These are phyloP conservation scores for Synanthedon tipuliformis DNA, from an alignment of 2,888 invertebrate genomes.

Conservation along the genomic window DNA sequence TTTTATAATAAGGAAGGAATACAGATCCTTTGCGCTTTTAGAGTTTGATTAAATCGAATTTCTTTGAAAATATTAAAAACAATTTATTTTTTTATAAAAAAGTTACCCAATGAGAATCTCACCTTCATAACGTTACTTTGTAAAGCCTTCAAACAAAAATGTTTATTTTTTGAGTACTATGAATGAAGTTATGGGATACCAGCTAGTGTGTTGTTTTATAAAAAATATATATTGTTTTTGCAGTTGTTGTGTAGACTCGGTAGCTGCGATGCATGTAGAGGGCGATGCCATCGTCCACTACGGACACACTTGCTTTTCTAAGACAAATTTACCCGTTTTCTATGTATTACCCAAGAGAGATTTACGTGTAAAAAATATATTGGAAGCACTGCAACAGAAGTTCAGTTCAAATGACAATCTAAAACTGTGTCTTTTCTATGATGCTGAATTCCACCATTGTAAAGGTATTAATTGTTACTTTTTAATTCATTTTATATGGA, in stretches of 20 bases:
- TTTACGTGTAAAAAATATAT: slow-evolving; percentile 58
- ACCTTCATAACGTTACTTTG: too few species aligned
- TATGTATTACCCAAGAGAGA: slow-evolving; percentile 76
- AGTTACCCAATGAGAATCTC: too few species aligned
- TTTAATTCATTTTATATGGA: too few species aligned
- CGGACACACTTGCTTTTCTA: slow-evolving; percentile 89
- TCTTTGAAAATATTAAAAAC: too few species aligned
- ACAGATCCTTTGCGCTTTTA: too few species aligned
- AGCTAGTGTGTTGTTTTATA: too few species aligned
- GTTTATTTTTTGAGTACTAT: too few species aligned
- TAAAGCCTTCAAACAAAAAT: too few species aligned
- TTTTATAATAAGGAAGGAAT: too few species aligned
- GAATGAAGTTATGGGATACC: too few species aligned
- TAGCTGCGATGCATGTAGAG: slow-evolving; percentile 88
- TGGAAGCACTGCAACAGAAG: slow-evolving; percentile 18
- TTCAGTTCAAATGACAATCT: slow-evolving; percentile 31
- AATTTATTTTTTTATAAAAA: too few species aligned
- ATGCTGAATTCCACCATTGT: slow-evolving; percentile 74
- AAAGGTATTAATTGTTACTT: slow-evolving; percentile 45
- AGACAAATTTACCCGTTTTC: slow-evolving; percentile 79
- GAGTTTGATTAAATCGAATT: too few species aligned
- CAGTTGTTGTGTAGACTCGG: slow-evolving; percentile 91
- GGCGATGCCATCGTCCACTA: slow-evolving; percentile 92
- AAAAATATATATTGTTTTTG: slow-evolving; percentile 13
- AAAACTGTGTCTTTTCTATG: slow-evolving; percentile 73